Percentiles rank a stretch among this genome's conserved stretches.
Conservation (phyloP, 2,113 vertebrate genomes). For the Calcarius ornatus region DNA sequence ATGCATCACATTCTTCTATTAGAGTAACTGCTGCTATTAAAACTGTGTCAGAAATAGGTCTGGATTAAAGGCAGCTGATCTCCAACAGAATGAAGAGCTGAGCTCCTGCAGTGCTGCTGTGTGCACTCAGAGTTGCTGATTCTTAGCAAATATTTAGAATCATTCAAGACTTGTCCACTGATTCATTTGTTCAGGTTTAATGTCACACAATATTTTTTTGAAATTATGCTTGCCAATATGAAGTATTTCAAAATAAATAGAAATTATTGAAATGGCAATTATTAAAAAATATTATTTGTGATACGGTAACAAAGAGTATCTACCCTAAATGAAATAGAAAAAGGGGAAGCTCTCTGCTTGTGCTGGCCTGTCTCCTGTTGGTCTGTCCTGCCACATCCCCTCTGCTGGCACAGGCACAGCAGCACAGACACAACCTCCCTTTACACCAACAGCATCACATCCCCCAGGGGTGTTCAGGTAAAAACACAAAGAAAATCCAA, state of each 20-base stretch:
- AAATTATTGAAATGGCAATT: not conserved
- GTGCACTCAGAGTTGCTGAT: not conserved
- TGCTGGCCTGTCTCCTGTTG: not conserved
- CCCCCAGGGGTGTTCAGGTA: not conserved
- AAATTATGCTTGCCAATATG: not conserved
- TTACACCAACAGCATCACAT: not conserved
- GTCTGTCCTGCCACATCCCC: not conserved
- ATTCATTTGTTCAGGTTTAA: not conserved
- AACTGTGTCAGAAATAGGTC: conserved; percentile 12
- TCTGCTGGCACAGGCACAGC: not conserved
- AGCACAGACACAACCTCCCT: not conserved
- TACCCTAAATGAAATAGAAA: not conserved
- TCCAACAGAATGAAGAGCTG: not conserved
- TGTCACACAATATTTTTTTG: not conserved
- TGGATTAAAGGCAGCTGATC: conserved; percentile 9
- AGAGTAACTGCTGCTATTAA: conserved; percentile 19
- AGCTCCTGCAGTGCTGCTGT: not conserved
- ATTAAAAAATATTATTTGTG: not conserved
- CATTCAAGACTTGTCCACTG: not conserved
- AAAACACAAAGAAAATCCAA: not conserved
- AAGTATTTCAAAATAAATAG: not conserved
- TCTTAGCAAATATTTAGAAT: not conserved
- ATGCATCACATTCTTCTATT: not conserved
- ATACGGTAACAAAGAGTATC: not conserved
- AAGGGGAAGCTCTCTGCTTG: not conserved